Percentiles rank a stretch among this genome's conserved stretches.
Conservation (phyloP, 2,888 invertebrate genomes). For the Melangyna quadrimaculata region DNA sequence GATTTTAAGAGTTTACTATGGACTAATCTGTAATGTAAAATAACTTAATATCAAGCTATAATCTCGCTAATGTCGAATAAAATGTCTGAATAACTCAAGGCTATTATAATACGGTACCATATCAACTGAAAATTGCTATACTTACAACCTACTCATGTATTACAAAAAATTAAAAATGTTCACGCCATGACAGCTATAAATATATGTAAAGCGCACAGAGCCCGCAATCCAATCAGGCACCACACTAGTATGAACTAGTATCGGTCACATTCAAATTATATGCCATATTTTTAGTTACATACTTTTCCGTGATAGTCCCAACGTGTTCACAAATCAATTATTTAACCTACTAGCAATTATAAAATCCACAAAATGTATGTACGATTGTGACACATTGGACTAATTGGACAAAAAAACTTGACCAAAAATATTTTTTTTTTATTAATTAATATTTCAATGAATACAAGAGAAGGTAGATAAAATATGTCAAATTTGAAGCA, state of each 20-base stretch:
- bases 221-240: not conserved
- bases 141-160: not conserved
- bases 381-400: not conserved
- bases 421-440: not conserved
- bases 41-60: not conserved
- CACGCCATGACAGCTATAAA: not conserved
- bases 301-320: not conserved
- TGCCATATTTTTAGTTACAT: not conserved
- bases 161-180: not conserved
- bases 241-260: conserved; percentile 4
- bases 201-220: not conserved
- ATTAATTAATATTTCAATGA: too few relatives aligned
- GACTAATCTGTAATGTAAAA: not conserved
- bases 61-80: not conserved
- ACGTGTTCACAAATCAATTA: conserved; percentile 6
- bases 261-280: conserved; percentile 20
- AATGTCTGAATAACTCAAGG: not conserved
- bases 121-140: not conserved
- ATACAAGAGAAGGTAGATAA: too few relatives aligned
- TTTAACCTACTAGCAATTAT: conserved; percentile 25
- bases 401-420: not conserved
- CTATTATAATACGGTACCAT: not conserved
- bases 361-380: conserved; percentile 1
- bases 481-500: too few relatives aligned
- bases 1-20: not conserved